Percentiles rank a stretch among this genome's conserved stretches.
These are phyloP conservation scores for Cantharis rustica DNA, from an alignment of 2,888 invertebrate species.

Conservation along the genomic window DNA sequence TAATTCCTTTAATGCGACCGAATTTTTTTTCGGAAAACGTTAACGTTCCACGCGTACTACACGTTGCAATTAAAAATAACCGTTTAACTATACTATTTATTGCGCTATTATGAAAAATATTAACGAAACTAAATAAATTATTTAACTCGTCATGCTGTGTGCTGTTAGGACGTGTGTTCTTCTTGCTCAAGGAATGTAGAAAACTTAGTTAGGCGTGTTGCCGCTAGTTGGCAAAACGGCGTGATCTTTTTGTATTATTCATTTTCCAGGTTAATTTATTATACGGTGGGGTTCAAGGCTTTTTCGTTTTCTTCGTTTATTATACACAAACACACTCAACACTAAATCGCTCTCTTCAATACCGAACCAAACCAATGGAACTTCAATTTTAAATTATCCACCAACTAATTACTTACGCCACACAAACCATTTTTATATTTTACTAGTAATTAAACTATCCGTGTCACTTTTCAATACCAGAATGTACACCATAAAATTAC, in stretches of 20 bases:
- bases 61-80: slow-evolving; percentile 6
- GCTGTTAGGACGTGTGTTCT: slow-evolving; percentile 46
- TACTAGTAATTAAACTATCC: background rate
- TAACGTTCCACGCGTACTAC: slow-evolving; percentile 2
- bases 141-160: slow-evolving; percentile 50
- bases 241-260: slow-evolving; percentile 47
- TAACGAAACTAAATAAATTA: slow-evolving; percentile 50
- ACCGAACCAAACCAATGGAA: background rate
- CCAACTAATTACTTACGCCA: background rate
- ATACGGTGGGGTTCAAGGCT: slow-evolving; percentile 49
- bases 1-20: slow-evolving; percentile 15
- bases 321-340: slow-evolving; percentile 10
- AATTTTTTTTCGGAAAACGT: slow-evolving; percentile 25
- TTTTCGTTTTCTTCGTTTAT: slow-evolving; percentile 21
- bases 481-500: background rate
- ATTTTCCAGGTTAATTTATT: slow-evolving; percentile 51
- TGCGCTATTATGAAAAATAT: slow-evolving; percentile 14
- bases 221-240: slow-evolving; percentile 50
- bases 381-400: background rate
- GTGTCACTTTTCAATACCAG: background rate
- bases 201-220: slow-evolving; percentile 47
- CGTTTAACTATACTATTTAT: background rate
- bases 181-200: slow-evolving; percentile 55
- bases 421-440: background rate
- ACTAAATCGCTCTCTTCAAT: background rate